Percentiles rank a stretch among this genome's conserved stretches.
Evolutionary conservation across 30 jellyfish, hydroid and myxozoan species (phyloP).

Genomic region (Hydractinia echinata): DNA sequence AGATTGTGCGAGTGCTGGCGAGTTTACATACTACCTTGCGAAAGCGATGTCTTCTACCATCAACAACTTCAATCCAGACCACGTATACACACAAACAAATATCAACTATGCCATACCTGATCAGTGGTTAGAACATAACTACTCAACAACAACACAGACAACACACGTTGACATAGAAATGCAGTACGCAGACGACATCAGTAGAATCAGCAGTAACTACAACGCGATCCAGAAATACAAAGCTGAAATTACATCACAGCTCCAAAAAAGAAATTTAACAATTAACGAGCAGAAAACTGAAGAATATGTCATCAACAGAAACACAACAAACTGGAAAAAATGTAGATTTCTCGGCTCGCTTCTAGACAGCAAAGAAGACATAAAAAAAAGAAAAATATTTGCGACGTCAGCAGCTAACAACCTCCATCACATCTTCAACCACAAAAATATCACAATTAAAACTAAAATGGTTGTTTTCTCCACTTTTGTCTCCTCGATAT

Average conservation of each 20-base stretch:
- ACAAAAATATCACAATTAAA: no score
- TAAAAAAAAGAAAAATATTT: no score
- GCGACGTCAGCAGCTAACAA: no score
- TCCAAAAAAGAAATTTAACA: conserved; percentile 36
- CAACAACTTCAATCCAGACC: no score
- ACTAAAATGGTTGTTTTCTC: no score
- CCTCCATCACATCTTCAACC: no score
- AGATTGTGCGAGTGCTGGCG: conserved; percentile 48
- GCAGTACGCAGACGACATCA: conserved; percentile 64
- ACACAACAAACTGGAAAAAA: not conserved
- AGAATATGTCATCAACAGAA: conserved; percentile 22
- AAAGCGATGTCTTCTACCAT: conserved; percentile 13
- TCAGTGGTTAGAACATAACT: conserved; percentile 26
- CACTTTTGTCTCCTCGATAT: no score
- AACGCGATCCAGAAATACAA: conserved; percentile 38
- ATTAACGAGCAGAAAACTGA: conserved; percentile 43
- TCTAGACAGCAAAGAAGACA: not conserved
- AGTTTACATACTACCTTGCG: conserved; percentile 41
- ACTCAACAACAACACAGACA: not conserved
- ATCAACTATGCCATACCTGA: conserved; percentile 35
- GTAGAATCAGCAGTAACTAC: conserved; percentile 42
- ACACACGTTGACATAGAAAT: conserved; percentile 33
- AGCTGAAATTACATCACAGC: conserved; percentile 35
- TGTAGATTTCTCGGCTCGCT: conserved; percentile 22
- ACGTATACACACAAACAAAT: not conserved